A percentile compares a stretch with the other conserved stretches of the same genome.
phyloP scores from a whole-genome alignment of 2,113 vertebrate species.

The Copsychus sechellarum region DNA sequence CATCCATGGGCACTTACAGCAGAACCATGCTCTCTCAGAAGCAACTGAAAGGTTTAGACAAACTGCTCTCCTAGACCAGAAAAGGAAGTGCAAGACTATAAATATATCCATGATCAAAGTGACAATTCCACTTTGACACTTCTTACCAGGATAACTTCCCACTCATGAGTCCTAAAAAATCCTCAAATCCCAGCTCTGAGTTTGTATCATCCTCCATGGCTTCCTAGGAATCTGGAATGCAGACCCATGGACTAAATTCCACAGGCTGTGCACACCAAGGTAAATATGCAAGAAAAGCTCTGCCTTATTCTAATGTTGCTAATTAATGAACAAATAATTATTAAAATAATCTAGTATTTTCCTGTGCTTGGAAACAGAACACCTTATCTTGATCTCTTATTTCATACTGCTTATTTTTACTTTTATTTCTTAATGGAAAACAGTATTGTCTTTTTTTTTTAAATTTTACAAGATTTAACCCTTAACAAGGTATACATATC shows the following conservation, averaged over 20 bases:
- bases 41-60: background rate
- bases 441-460: background rate
- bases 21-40: background rate
- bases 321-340: constrained; percentile 15
- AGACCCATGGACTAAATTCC: background rate
- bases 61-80: background rate
- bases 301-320: background rate
- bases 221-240: background rate
- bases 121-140: background rate
- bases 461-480: background rate
- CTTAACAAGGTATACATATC: background rate
- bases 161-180: constrained; percentile 25
- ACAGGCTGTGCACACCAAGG: background rate
- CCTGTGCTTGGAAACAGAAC: background rate
- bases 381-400: background rate
- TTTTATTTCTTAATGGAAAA: background rate
- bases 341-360: background rate
- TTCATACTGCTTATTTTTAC: background rate
- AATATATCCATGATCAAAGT: background rate
- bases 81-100: background rate
- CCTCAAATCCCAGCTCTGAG: background rate
- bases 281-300: background rate
- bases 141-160: constrained; percentile 20
- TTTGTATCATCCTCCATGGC: background rate
- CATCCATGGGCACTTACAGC: background rate